Evolutionary conservation across 2,797 vertebrate genomes (phyloP).

Genomic region (Pteropus rufus): DNA sequence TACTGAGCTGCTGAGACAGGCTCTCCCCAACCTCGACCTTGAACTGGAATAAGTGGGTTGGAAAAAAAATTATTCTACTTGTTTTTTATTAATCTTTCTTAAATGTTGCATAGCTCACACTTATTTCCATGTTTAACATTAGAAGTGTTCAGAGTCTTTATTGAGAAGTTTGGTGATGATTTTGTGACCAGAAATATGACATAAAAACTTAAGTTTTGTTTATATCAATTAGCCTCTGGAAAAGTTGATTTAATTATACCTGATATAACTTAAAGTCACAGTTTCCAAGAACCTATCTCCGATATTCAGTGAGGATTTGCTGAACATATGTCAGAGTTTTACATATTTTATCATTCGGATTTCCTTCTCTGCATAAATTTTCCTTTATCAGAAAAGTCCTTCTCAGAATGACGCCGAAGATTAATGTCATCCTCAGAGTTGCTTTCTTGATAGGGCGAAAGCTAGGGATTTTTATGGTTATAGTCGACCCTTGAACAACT

Average conservation of each 20-base stretch:
- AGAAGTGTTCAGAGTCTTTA: background rate
- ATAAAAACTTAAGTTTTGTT: background rate
- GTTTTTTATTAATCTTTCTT: background rate
- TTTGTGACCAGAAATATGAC: background rate
- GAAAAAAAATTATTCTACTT: background rate
- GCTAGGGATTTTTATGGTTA: background rate
- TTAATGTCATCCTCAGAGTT: fast-evolving
- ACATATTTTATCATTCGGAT: background rate
- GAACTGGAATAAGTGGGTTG: background rate
- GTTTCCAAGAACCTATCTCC: background rate
- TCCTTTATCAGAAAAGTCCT: background rate
- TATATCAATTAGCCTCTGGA: background rate
- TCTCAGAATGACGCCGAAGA: background rate
- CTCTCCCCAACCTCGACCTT: too few relatives aligned
- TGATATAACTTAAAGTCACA: background rate
- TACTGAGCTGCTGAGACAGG: background rate
- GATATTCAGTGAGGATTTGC: background rate
- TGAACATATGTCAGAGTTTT: background rate
- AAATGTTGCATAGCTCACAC: background rate
- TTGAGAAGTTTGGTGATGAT: background rate
- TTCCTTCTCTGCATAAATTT: background rate
- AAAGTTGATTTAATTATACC: background rate
- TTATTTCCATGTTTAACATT: background rate
- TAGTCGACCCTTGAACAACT: background rate
- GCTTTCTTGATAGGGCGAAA: background rate